Evolutionary conservation across 1,140 invertebrate species (phyloP).

Genomic region (Apis mellifera): DNA sequence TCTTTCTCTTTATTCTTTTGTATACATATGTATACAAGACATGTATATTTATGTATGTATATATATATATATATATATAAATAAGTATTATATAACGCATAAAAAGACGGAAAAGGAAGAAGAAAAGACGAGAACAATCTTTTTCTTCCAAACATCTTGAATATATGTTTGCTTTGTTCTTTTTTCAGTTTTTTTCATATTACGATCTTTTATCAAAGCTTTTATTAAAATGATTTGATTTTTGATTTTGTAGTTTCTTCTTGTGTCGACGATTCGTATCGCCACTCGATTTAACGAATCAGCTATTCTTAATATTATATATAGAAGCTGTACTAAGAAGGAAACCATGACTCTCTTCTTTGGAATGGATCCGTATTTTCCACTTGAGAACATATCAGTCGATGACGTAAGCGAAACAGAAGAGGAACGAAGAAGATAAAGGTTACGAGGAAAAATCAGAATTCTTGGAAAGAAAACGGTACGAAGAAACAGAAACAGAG

Average conservation of each 20-base stretch:
- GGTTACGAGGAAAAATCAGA: not conserved
- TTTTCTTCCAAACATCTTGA: not conserved
- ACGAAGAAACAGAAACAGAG: not conserved
- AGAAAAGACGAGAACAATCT: not conserved
- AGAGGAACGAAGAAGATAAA: not conserved
- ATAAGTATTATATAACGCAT: too few relatives aligned
- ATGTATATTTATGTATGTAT: not conserved
- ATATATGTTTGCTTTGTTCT: slow-evolving; percentile 23
- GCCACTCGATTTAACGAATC: not conserved
- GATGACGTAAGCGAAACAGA: not conserved
- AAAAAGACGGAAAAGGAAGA: not conserved
- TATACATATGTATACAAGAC: slow-evolving; percentile 18
- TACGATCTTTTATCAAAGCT: too few relatives aligned
- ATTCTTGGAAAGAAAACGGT: not conserved
- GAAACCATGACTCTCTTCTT: not conserved
- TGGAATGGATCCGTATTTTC: not conserved
- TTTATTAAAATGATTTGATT: too few relatives aligned
- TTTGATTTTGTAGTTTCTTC: not conserved
- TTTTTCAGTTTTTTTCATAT: too few relatives aligned
- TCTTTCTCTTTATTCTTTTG: slow-evolving; percentile 21
- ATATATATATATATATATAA: not conserved
- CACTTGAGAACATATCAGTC: not conserved
- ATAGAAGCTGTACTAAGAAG: not conserved
- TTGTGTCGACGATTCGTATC: not conserved
- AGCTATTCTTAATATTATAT: not conserved